Base-by-base conservation (phyloP, 2,797 vertebrate species). In the Mormyrus proboscirostris region DNA sequence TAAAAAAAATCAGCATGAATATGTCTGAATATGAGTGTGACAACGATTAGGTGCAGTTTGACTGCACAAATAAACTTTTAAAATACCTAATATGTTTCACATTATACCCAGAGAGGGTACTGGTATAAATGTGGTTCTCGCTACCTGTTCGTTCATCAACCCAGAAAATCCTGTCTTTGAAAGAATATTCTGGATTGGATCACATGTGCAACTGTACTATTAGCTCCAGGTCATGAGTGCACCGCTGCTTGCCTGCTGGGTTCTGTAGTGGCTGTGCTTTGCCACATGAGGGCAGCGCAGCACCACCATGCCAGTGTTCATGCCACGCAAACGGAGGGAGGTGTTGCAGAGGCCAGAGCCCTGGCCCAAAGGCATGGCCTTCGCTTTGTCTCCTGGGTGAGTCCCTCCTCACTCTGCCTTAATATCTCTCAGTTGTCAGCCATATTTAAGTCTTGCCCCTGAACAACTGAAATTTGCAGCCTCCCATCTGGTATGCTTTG, bases 271-370 rank as follows among this genome's bases (percentile, higher is more conserved):
- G 93, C 95, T 93, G 90, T 92, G 92, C 88, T 93, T 93, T 95
- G 96, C 97, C 98, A 97, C 97, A 96, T 96, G 97, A 96, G 97
- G 97, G 98, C 98, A 97, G 97, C 95, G 90, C 95, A 95, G 96
- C 95, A 97, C 97, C 95, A 96, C 97, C 91, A 91, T 95, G 94
- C 90, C 92, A 92, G 92, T 97, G 94, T 96, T 97, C 95, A 95
- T 62, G 92, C 94, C 22, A 92, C 96, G 91, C 95, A 96, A 94
- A 95, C 96, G 94, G 95, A 96, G 91, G 95, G 96, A 95, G 96
- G 96, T 94, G 93, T 94, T 94, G 91, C 92, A 93, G 95, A 94
- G 88, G 96, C 94, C 92, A 95, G 93, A 95, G 94, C 94, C 93
- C 94, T 97, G 96, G 96, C 96, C 93, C 93, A 95, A 94, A 96